These are phyloP conservation scores for Eriocheir sinensis DNA, from an alignment of 1,140 invertebrate genomes.

Conservation along the genomic window DNA sequence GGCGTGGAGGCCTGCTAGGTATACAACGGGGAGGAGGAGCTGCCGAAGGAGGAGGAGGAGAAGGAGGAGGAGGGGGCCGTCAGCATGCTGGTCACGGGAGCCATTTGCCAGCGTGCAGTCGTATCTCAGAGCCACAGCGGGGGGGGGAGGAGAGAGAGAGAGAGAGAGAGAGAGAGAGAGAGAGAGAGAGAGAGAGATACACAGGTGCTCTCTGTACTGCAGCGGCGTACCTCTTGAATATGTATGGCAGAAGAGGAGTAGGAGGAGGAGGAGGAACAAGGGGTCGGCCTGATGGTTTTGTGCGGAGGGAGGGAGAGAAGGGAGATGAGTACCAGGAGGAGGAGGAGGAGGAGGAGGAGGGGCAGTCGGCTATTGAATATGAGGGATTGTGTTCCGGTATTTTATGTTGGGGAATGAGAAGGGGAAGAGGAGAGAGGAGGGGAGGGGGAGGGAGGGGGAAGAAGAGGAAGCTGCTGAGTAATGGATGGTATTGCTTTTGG, in stretches of 20 bases:
- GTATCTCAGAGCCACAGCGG: background rate
- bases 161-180: background rate
- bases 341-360: background rate
- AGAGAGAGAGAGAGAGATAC: background rate
- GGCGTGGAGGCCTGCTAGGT: background rate
- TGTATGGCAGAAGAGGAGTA: background rate
- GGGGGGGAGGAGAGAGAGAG: background rate
- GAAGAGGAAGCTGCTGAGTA: constrained; percentile 1
- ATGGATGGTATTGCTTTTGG: background rate
- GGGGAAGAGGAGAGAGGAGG: background rate
- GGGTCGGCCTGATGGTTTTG: background rate
- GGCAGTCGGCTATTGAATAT: background rate
- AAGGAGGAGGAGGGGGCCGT: background rate
- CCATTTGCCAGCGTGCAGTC: constrained; percentile 20
- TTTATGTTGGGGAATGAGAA: background rate
- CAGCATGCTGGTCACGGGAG: constrained; percentile 17
- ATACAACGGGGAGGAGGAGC: background rate
- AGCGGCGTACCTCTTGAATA: constrained; percentile 12
- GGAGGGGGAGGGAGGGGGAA: background rate
- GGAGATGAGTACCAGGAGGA: too few relatives aligned
- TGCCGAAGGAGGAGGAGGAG: background rate
- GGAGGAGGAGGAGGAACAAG: background rate
- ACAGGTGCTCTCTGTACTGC: constrained; percentile 11
- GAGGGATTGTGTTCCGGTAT: constrained; percentile 12
- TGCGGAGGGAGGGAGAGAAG: background rate